Conservation (phyloP, 1,140 invertebrate genomes). For the Acarapis woodi region DNA sequence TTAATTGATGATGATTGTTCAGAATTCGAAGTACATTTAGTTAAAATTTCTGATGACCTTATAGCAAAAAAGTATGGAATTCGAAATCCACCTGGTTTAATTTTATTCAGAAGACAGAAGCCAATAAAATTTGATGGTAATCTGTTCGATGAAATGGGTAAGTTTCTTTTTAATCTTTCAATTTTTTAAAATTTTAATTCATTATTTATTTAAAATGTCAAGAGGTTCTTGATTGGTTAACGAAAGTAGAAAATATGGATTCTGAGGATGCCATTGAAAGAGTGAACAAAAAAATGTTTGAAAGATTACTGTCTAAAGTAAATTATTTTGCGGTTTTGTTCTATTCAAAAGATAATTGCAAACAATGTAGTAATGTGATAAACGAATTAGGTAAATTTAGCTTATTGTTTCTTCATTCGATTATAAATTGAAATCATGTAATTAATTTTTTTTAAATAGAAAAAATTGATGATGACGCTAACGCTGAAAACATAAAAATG, state of each 20-base stretch:
- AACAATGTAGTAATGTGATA: slow-evolving; percentile 61
- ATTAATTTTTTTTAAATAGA: no score
- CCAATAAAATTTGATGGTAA: slow-evolving; percentile 59
- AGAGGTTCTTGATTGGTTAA: slow-evolving; percentile 72
- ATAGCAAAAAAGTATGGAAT: slow-evolving; percentile 85
- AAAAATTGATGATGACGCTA: slow-evolving; percentile 17
- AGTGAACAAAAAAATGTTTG: slow-evolving; percentile 20
- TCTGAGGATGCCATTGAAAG: slow-evolving; percentile 36
- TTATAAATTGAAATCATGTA: not conserved
- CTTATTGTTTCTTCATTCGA: slow-evolving; percentile 1
- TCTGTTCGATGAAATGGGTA: slow-evolving; percentile 36
- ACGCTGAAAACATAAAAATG: slow-evolving; percentile 39
- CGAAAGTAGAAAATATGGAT: slow-evolving; percentile 76
- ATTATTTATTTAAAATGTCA: no score
- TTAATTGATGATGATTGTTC: slow-evolving; percentile 65
- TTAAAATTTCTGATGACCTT: slow-evolving; percentile 54
- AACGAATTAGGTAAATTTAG: no score
- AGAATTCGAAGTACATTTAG: slow-evolving; percentile 69
- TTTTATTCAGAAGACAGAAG: slow-evolving; percentile 67
- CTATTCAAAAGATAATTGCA: slow-evolving; percentile 62
- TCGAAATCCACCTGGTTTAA: slow-evolving; percentile 56
- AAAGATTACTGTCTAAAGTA: slow-evolving; percentile 15
- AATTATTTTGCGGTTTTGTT: slow-evolving; percentile 45
- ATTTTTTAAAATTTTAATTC: no score
- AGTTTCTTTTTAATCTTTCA: no score